These are phyloP conservation scores for Parazoanthus darwini DNA, from an alignment of 92 coral and sea anemone species.

Conservation along the genomic window DNA sequence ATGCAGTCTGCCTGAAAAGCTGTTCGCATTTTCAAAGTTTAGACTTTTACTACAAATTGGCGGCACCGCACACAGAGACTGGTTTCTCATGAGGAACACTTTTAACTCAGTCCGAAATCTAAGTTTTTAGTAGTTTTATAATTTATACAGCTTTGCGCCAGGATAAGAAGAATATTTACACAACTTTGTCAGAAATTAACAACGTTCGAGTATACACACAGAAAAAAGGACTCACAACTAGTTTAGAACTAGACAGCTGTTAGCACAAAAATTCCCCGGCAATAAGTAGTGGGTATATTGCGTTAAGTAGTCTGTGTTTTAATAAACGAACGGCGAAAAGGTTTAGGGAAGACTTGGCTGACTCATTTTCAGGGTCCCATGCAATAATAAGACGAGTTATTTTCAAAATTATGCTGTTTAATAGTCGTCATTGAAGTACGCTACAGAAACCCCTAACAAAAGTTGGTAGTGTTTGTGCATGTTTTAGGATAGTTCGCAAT, in stretches of 20 bases:
- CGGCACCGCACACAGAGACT: constrained; percentile 3
- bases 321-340: neutral
- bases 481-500: neutral
- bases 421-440: neutral
- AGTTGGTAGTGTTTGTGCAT: neutral
- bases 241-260: constrained; percentile 13
- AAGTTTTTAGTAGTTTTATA: neutral
- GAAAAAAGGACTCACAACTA: neutral
- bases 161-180: neutral
- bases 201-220: neutral
- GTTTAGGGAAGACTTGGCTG: neutral
- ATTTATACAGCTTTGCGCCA: neutral
- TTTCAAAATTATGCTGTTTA: neutral
- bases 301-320: neutral
- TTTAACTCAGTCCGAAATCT: neutral
- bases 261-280: neutral
- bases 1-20: neutral
- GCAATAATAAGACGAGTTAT: neutral
- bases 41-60: neutral
- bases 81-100: no score
- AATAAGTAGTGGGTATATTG: constrained; percentile 22
- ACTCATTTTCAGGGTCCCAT: neutral
- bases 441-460: neutral
- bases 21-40: neutral
- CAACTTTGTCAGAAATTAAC: neutral